Evolutionary conservation across 2,888 invertebrate species (phyloP).

Genomic region (Mactromeris polynyma): DNA sequence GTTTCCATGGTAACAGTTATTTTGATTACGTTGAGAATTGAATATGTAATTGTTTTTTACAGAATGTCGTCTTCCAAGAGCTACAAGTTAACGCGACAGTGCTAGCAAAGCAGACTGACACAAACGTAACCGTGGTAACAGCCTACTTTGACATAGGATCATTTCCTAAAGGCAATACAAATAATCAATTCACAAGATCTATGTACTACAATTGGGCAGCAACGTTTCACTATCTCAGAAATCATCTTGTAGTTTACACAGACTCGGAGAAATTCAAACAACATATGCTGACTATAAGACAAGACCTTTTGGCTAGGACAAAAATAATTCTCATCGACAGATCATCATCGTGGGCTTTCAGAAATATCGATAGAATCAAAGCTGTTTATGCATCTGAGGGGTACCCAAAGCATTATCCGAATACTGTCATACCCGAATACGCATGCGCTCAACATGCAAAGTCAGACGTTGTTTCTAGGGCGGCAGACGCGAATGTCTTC

Average conservation of each 20-base stretch:
- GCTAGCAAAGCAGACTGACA: background rate
- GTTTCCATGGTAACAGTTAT: no score
- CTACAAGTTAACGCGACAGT: background rate
- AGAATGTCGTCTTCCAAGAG: background rate
- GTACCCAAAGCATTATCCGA: slow-evolving; percentile 76
- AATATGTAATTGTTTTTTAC: background rate
- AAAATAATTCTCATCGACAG: slow-evolving; percentile 60
- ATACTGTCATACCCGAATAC: slow-evolving; percentile 77
- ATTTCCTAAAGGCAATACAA: slow-evolving; percentile 66
- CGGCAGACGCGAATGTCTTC: slow-evolving; percentile 65
- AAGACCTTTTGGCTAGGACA: slow-evolving; percentile 46
- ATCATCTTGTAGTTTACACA: slow-evolving; percentile 74
- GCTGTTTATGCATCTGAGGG: slow-evolving; percentile 58
- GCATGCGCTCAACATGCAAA: slow-evolving; percentile 76
- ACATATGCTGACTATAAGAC: slow-evolving; percentile 49
- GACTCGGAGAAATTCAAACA: slow-evolving; percentile 64
- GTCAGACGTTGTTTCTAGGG: slow-evolving; percentile 67
- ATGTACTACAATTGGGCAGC: slow-evolving; percentile 64
- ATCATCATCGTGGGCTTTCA: slow-evolving; percentile 71
- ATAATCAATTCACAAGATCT: slow-evolving; percentile 29
- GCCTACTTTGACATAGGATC: slow-evolving; percentile 75
- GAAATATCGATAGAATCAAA: slow-evolving; percentile 55
- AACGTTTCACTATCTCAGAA: slow-evolving; percentile 57
- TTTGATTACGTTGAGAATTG: background rate
- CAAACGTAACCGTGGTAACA: slow-evolving; percentile 71